Percentiles rank a stretch among this genome's conserved stretches.
Conservation (phyloP, 1,140 invertebrate species). For the Pentalonia nigronervosa region DNA sequence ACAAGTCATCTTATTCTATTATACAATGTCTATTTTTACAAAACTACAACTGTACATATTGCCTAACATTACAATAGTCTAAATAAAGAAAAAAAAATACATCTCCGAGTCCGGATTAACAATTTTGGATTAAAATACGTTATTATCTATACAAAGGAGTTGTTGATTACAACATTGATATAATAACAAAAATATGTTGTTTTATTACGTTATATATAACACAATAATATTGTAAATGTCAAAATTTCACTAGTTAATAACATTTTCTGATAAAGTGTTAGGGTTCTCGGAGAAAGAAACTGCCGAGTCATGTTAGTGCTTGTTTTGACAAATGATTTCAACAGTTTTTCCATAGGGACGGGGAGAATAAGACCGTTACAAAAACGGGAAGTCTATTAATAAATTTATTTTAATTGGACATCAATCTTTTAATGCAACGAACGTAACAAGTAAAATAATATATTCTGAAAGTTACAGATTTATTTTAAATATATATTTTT, state of each 20-base stretch:
- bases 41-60: constrained; percentile 51
- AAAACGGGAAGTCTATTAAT: constrained; percentile 45
- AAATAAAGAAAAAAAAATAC: constrained; percentile 32
- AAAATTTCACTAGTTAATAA: constrained; percentile 54
- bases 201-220: constrained; percentile 39
- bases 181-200: constrained; percentile 54
- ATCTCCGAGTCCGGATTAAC: constrained; percentile 37
- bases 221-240: constrained; percentile 44
- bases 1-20: constrained; percentile 33
- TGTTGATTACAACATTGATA: constrained; percentile 40
- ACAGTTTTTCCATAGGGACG: constrained; percentile 34
- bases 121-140: constrained; percentile 44
- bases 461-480: not conserved
- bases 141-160: not conserved
- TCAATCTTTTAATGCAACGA: not conserved
- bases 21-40: constrained; percentile 48
- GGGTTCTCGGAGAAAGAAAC: constrained; percentile 44
- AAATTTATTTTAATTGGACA: constrained; percentile 54
- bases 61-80: constrained; percentile 42
- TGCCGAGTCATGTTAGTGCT: constrained; percentile 55
- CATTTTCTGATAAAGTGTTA: constrained; percentile 46
- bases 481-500: not conserved
- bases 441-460: constrained; percentile 22
- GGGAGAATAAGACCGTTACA: not conserved
- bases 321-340: constrained; percentile 58